These are phyloP conservation scores for Ramphastos sulfuratus DNA, from an alignment of 2,113 vertebrate species.

Conservation along the genomic window DNA sequence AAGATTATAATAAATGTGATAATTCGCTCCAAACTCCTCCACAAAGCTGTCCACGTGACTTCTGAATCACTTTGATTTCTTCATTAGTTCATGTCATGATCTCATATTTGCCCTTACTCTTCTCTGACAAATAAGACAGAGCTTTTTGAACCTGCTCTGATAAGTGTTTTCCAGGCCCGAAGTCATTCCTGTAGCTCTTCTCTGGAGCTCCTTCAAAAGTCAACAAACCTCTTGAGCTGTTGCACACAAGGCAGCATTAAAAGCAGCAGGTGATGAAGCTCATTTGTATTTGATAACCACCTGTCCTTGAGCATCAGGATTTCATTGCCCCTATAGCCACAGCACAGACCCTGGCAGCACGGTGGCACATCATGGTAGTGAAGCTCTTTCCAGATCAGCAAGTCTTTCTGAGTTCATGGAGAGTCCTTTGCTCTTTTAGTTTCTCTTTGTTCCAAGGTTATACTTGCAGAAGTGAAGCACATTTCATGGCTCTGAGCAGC, in stretches of 20 bases:
- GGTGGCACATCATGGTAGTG: rapidly evolving
- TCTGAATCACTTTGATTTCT: neutral
- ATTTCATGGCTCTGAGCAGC: neutral
- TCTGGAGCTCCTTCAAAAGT: slow-evolving; percentile 6
- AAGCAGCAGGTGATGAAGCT: neutral
- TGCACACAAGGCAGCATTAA: neutral
- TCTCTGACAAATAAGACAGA: neutral
- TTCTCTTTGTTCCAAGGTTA: neutral
- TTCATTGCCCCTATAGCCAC: neutral
- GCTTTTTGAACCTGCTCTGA: neutral
- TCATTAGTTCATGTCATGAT: neutral
- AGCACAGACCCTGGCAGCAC: rapidly evolving
- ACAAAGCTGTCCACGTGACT: neutral
- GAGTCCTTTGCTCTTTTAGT: neutral
- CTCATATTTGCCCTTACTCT: neutral
- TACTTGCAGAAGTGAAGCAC: neutral
- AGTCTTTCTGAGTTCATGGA: rapidly evolving
- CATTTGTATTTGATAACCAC: neutral
- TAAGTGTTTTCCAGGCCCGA: neutral
- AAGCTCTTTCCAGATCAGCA: neutral
- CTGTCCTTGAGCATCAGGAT: neutral
- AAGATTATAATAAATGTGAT: neutral
- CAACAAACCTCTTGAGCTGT: neutral
- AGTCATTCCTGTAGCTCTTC: neutral
- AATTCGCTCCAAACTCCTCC: neutral